Conservation (phyloP, 2,797 vertebrate species). For the Petrocephalus schoutedeni region DNA sequence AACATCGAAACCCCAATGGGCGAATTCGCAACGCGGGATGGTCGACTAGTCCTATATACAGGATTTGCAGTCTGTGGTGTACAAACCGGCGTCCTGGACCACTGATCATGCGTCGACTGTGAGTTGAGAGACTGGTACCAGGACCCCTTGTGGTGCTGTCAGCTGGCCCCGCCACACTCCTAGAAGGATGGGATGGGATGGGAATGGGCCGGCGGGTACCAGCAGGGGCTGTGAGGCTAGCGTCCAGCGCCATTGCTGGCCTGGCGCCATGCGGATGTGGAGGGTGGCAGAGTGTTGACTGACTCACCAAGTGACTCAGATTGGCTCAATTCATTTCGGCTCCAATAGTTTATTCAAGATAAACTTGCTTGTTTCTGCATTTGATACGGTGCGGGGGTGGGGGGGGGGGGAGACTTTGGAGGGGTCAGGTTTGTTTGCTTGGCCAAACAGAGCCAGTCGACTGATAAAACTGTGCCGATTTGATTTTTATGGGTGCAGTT, state of each 20-base stretch:
- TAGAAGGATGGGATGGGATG: neutral
- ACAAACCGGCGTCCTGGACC: neutral
- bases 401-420: neutral
- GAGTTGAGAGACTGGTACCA: neutral
- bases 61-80: neutral
- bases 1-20: neutral
- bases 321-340: neutral
- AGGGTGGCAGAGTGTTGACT: neutral
- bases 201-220: neutral
- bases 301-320: slow-evolving; percentile 22
- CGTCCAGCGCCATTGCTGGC: neutral
- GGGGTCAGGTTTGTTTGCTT: slow-evolving; percentile 23
- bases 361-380: neutral
- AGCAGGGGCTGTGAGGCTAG: neutral
- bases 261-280: slow-evolving; percentile 14
- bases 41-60: neutral
- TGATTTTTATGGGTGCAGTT: neutral
- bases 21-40: neutral
- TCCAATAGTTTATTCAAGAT: slow-evolving; percentile 17
- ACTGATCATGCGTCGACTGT: neutral
- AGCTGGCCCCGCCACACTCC: neutral
- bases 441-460: slow-evolving; percentile 18
- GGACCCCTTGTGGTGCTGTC: neutral
- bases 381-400: neutral
- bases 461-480: slow-evolving; percentile 12